Conservation (phyloP, 2,888 invertebrate genomes). For the Stictocephala bisonia region DNA sequence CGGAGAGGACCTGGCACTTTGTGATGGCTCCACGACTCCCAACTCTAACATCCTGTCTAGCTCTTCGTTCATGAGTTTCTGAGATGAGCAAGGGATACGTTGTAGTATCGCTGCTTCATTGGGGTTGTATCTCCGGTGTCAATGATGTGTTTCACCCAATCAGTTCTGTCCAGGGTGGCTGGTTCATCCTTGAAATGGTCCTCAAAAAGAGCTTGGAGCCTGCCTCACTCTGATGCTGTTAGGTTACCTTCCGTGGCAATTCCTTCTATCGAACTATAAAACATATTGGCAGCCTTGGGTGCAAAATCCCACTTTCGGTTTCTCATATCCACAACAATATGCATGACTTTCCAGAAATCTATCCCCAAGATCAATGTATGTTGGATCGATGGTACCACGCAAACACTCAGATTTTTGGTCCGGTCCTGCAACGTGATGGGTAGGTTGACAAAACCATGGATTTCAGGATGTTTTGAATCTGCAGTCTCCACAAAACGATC, state of each 20-base stretch:
- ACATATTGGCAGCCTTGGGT: not conserved
- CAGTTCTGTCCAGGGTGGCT: not conserved
- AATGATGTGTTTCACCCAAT: not conserved
- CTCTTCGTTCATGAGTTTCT: constrained; percentile 53
- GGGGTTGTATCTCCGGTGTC: constrained; percentile 23
- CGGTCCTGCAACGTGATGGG: not conserved
- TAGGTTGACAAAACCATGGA: not conserved
- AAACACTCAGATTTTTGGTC: not conserved
- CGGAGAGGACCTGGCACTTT: constrained; percentile 57
- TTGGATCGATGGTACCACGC: not conserved
- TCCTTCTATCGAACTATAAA: not conserved
- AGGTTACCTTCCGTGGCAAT: not conserved
- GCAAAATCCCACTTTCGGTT: not conserved
- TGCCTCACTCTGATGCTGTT: not conserved
- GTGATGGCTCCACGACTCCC: constrained; percentile 55
- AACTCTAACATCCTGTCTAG: constrained; percentile 55
- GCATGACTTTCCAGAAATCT: not conserved
- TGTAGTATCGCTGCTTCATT: constrained; percentile 11
- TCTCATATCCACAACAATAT: not conserved
- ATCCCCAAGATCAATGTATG: not conserved
- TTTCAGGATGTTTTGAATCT: not conserved
- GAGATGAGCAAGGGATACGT: constrained; percentile 33
- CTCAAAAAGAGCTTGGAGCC: not conserved
- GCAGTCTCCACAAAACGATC: not conserved
- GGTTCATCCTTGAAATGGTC: not conserved